Evolutionary conservation across 2,113 vertebrate species (phyloP).

Genomic region (Ardeotis arabs): DNA sequence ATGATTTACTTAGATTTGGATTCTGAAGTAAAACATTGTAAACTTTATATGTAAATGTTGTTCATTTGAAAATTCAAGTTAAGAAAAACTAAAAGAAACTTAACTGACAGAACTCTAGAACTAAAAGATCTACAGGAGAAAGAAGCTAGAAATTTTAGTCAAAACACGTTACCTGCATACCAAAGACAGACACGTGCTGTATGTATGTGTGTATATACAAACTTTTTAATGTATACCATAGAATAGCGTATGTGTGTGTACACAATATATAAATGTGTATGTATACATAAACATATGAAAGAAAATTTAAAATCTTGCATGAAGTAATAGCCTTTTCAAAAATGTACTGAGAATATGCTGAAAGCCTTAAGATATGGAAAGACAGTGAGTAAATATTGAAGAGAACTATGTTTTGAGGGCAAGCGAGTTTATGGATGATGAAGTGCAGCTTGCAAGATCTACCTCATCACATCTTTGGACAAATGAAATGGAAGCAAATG

Average conservation of each 20-base stretch:
- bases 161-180: background rate
- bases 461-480: background rate
- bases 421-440: background rate
- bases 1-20: background rate
- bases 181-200: background rate
- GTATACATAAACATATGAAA: background rate
- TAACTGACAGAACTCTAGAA: background rate
- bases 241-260: background rate
- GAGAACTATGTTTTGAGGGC: background rate
- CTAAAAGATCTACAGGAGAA: background rate
- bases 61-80: background rate
- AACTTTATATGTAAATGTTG: background rate
- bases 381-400: background rate
- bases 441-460: background rate
- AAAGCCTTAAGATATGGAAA: background rate
- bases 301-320: background rate
- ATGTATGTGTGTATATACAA: background rate
- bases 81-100: background rate
- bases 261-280: accelerated
- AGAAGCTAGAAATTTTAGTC: background rate
- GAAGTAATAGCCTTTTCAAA: background rate
- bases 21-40: background rate
- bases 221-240: background rate
- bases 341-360: background rate
- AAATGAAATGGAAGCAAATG: background rate